Conservation (phyloP, 23 tunicate species). For the Oikopleura albicans region DNA sequence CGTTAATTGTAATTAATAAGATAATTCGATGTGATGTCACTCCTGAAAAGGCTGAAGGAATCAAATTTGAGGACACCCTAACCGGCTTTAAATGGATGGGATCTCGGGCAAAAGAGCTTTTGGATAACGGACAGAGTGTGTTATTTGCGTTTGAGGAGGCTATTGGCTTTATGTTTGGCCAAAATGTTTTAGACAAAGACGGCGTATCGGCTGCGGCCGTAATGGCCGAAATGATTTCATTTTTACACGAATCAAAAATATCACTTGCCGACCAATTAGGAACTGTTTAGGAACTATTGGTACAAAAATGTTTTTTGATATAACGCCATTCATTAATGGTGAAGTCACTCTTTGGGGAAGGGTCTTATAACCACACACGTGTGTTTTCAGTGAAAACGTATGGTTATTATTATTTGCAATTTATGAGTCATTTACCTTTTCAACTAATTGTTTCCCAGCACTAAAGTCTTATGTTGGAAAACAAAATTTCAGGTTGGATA, state of each 20-base stretch:
- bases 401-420: too few species aligned
- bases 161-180: slow-evolving; percentile 81
- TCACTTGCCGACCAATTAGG: slow-evolving; percentile 44
- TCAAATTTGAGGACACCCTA: slow-evolving; percentile 44
- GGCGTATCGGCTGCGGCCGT: slow-evolving; percentile 59
- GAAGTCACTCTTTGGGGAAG: neutral
- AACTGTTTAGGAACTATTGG: neutral
- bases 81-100: slow-evolving; percentile 99
- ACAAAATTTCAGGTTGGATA: too few species aligned
- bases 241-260: slow-evolving; percentile 24
- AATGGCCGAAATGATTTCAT: slow-evolving; percentile 39
- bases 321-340: too few species aligned
- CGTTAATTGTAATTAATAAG: too few species aligned
- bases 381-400: too few species aligned
- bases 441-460: too few species aligned
- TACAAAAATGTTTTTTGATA: too few species aligned
- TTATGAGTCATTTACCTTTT: too few species aligned
- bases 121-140: slow-evolving; percentile 40
- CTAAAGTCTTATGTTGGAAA: too few species aligned
- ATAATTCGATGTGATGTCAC: too few species aligned
- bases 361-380: too few species aligned
- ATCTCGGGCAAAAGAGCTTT: slow-evolving; percentile 34
- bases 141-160: slow-evolving; percentile 93
- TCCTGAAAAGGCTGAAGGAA: too few species aligned
- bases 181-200: slow-evolving; percentile 78